These are phyloP conservation scores for Hedychridium roseum DNA, from an alignment of 2,888 invertebrate species.

Conservation along the genomic window DNA sequence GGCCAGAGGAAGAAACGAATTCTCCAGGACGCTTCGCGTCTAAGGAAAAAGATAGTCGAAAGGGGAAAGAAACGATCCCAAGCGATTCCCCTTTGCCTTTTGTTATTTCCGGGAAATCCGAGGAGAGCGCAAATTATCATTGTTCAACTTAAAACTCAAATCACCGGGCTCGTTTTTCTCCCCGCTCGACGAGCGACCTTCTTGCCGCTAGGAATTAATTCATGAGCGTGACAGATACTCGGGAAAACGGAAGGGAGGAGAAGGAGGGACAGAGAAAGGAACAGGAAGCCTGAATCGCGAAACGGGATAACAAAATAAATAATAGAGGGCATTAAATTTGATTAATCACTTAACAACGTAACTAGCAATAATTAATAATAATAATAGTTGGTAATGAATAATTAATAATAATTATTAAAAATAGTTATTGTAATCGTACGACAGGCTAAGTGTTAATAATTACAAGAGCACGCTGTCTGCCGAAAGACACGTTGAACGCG, in stretches of 20 bases:
- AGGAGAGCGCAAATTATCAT: too few relatives aligned
- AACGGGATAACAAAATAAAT: constrained; percentile 63
- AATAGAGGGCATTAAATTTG: constrained; percentile 64
- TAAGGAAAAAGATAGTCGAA: too few relatives aligned
- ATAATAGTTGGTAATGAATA: constrained; percentile 40
- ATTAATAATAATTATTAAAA: constrained; percentile 35
- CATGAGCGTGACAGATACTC: constrained; percentile 1
- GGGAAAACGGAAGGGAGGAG: constrained; percentile 19
- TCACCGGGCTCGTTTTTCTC: too few relatives aligned
- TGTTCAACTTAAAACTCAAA: too few relatives aligned
- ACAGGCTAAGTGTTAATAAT: constrained; percentile 55
- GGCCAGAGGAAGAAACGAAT: constrained; percentile 14
- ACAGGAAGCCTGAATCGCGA: constrained; percentile 34
- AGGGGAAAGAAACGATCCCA: too few relatives aligned
- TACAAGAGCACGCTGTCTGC: constrained; percentile 52
- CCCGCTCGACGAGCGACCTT: too few relatives aligned
- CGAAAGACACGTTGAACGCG: constrained; percentile 33
- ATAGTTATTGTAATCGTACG: constrained; percentile 42
- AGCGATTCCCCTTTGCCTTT: too few relatives aligned
- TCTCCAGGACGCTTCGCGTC: constrained; percentile 11
- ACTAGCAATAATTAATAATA: constrained; percentile 56
- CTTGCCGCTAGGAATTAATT: too few relatives aligned
- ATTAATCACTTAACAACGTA: constrained; percentile 63
- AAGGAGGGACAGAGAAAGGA: constrained; percentile 12
- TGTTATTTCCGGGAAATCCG: too few relatives aligned